Conservation (phyloP, 2,797 vertebrate genomes). For the Acipenser oxyrinchus region DNA sequence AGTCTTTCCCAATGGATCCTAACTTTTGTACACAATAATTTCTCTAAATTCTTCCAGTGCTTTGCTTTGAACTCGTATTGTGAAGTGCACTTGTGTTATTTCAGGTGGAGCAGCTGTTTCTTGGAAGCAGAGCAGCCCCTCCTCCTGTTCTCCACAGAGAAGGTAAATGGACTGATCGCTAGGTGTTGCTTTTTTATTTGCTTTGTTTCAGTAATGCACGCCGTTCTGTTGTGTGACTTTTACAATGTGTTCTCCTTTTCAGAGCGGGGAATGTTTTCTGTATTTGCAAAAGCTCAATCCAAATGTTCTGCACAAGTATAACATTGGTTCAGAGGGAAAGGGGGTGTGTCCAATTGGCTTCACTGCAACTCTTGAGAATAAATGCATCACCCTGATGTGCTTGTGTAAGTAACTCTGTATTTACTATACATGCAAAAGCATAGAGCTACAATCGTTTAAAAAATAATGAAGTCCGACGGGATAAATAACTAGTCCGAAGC, state of each 20-base stretch:
- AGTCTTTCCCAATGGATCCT: too few relatives aligned
- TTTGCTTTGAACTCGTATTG: too few relatives aligned
- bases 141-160: slow-evolving; percentile 75
- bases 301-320: slow-evolving; percentile 60
- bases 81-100: slow-evolving; percentile 1
- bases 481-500: too few relatives aligned
- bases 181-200: too few relatives aligned
- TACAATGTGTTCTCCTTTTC: slow-evolving; percentile 3
- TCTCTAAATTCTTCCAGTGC: too few relatives aligned
- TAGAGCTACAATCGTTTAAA: too few relatives aligned
- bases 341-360: slow-evolving; percentile 57
- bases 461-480: too few relatives aligned
- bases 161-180: slow-evolving; percentile 50
- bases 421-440: too few relatives aligned
- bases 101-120: slow-evolving; percentile 77
- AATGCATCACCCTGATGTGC: slow-evolving; percentile 63
- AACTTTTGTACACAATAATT: too few relatives aligned
- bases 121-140: slow-evolving; percentile 56
- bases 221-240: too few relatives aligned
- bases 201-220: too few relatives aligned
- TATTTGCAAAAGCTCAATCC: slow-evolving; percentile 71
- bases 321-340: slow-evolving; percentile 55
- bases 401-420: slow-evolving; percentile 68
- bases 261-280: slow-evolving; percentile 71
- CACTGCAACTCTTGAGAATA: slow-evolving; percentile 57